phyloP scores from a whole-genome alignment of 2,797 vertebrate species.

The Pelodytes ibericus region DNA sequence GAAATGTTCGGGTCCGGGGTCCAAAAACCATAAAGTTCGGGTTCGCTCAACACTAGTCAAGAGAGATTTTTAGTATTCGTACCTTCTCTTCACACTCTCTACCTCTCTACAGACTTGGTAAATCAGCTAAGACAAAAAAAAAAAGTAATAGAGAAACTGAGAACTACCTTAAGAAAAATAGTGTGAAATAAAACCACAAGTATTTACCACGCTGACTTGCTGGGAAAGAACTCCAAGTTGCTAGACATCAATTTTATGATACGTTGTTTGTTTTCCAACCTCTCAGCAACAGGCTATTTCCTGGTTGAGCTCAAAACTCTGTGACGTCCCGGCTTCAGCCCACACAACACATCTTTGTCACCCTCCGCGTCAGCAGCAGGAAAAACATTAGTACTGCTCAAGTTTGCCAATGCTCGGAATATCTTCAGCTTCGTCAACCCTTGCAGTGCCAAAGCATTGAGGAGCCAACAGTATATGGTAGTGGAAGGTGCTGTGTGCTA shows the following conservation, averaged over 20 bases:
- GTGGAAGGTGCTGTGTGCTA: too few relatives aligned
- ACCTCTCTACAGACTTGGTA: too few relatives aligned
- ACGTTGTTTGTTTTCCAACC: conserved; percentile 59
- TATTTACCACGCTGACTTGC: conserved; percentile 5
- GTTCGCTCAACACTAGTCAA: too few relatives aligned
- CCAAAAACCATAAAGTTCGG: too few relatives aligned
- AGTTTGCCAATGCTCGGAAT: conserved; percentile 78
- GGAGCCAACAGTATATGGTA: too few relatives aligned
- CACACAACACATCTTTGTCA: conserved; percentile 83
- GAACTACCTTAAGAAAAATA: conserved; percentile 1
- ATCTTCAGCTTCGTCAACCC: conserved; percentile 61
- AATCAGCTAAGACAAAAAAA: not conserved
- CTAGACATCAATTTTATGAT: conserved; percentile 50
- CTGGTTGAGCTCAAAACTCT: conserved; percentile 76
- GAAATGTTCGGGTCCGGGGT: too few relatives aligned
- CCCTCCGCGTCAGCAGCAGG: conserved; percentile 78
- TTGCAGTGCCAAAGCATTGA: too few relatives aligned
- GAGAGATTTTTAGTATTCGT: too few relatives aligned
- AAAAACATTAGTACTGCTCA: conserved; percentile 75
- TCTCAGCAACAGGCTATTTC: conserved; percentile 77
- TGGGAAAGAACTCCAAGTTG: conserved; percentile 15
- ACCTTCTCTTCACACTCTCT: too few relatives aligned
- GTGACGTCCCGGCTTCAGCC: conserved; percentile 76
- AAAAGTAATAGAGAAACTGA: not conserved
- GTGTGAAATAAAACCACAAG: conserved; percentile 14